These are phyloP conservation scores for Rhombomys opimus DNA, from an alignment of 2,113 vertebrate species.

Conservation along the genomic window DNA sequence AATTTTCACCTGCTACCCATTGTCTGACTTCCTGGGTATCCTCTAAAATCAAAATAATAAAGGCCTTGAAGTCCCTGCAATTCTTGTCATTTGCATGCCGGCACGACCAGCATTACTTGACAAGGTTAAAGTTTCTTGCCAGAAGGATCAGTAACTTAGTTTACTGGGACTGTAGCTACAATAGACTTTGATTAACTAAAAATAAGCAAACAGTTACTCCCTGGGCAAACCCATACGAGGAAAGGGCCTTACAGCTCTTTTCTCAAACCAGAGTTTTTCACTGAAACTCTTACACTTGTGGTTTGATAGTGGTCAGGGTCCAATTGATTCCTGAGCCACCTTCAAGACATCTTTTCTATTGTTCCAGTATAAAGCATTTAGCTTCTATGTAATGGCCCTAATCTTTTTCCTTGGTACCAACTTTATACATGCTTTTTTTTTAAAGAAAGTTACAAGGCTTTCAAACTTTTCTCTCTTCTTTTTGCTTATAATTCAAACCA, in stretches of 20 bases:
- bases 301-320: not conserved
- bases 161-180: not conserved
- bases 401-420: not conserved
- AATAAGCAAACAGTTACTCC: not conserved
- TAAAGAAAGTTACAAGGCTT: not conserved
- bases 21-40: not conserved
- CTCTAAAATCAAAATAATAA: not conserved
- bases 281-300: not conserved
- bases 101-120: not conserved
- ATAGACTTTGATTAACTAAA: not conserved
- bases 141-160: not conserved
- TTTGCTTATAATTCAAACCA: not conserved
- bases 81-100: not conserved
- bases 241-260: not conserved
- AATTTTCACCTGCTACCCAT: not conserved
- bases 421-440: not conserved
- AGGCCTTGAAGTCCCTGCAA: not conserved
- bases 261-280: not conserved
- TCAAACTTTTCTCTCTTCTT: not conserved
- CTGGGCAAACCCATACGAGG: not conserved
- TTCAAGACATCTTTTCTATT: not conserved
- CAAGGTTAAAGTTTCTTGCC: not conserved
- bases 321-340: not conserved
- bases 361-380: not conserved
- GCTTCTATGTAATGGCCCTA: too few relatives aligned